These are phyloP conservation scores for Hypomecis punctinalis DNA, from an alignment of 2,888 invertebrate genomes.

Conservation along the genomic window DNA sequence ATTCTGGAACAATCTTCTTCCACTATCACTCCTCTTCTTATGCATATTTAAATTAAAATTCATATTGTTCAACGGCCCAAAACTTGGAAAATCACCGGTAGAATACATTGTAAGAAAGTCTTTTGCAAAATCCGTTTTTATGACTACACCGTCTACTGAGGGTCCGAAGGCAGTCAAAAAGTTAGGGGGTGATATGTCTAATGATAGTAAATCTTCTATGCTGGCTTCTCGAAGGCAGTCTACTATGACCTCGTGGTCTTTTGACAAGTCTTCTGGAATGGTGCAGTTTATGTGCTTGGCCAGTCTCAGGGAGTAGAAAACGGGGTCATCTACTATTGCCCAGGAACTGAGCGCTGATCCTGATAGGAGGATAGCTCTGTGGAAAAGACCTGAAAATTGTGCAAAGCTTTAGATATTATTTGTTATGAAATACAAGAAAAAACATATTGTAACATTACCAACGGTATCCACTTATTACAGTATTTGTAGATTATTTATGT, in stretches of 20 bases:
- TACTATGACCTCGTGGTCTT: slow-evolving; percentile 93
- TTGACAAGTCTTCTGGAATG: slow-evolving; percentile 91
- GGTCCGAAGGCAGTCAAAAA: slow-evolving; percentile 96
- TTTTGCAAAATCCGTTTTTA: slow-evolving; percentile 94
- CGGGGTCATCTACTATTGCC: slow-evolving; percentile 95
- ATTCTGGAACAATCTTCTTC: slow-evolving; percentile 85
- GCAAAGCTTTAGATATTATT: no score
- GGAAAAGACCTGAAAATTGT: slow-evolving; percentile 89
- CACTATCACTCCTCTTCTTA: slow-evolving; percentile 86
- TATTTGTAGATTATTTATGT: no score
- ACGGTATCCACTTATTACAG: no score
- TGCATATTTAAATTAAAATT: slow-evolving; percentile 82
- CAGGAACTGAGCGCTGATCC: slow-evolving; percentile 95
- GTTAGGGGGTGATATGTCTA: slow-evolving; percentile 92
- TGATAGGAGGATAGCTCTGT: slow-evolving; percentile 93
- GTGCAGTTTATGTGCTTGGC: slow-evolving; percentile 93
- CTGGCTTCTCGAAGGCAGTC: slow-evolving; percentile 92
- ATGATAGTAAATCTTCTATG: slow-evolving; percentile 89
- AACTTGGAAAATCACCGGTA: slow-evolving; percentile 86
- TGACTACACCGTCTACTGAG: slow-evolving; percentile 97
- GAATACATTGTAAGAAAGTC: slow-evolving; percentile 90
- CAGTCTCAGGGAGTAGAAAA: slow-evolving; percentile 91
- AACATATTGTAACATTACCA: no score
- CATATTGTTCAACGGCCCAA: slow-evolving; percentile 85
- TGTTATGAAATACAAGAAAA: no score